Evolutionary conservation across 2,797 vertebrate species (phyloP).

Genomic region (Pangasius krempfi): DNA sequence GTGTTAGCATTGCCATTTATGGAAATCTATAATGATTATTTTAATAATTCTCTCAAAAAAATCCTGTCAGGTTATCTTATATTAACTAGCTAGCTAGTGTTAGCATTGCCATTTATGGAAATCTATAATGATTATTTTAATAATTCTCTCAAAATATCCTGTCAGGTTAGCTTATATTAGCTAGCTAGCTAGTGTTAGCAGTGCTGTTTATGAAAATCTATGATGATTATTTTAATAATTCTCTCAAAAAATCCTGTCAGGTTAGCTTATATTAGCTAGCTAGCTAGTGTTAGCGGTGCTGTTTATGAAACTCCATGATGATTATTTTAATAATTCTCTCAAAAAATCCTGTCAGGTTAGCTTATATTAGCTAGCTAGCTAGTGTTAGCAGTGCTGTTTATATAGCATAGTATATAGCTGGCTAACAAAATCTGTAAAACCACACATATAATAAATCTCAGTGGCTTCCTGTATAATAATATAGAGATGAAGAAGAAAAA

Average conservation of each 20-base stretch:
- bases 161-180: background rate
- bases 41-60: background rate
- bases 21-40: background rate
- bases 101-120: background rate
- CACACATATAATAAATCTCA: background rate
- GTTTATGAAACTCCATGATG: background rate
- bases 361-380: background rate
- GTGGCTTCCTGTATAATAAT: background rate
- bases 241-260: background rate
- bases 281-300: background rate
- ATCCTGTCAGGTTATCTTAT: background rate
- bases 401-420: too few species aligned
- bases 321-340: background rate
- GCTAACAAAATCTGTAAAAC: background rate
- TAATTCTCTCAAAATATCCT: background rate
- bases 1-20: background rate
- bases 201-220: background rate
- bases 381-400: too few species aligned
- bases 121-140: background rate
- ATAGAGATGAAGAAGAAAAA: background rate
- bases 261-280: background rate
- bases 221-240: background rate
- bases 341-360: background rate
- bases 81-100: background rate
- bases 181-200: background rate